Conservation (phyloP, 2,888 invertebrate genomes). For the Mesorhabditis spiculigera region DNA sequence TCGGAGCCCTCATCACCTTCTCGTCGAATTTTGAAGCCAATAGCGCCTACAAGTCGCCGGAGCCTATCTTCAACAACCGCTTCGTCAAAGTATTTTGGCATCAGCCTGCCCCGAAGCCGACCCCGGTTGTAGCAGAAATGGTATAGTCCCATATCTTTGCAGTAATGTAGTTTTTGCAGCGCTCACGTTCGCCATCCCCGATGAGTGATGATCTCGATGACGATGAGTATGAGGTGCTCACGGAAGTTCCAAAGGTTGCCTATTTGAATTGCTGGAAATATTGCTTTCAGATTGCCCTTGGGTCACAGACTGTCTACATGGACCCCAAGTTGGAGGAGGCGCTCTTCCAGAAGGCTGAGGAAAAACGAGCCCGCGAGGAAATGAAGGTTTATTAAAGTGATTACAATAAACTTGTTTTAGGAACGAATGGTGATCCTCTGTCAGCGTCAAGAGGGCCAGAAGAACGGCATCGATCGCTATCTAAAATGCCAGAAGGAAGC, state of each 20-base stretch:
- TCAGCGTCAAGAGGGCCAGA: constrained; percentile 79
- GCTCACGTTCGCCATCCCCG: too few relatives aligned
- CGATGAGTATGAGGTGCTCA: too few relatives aligned
- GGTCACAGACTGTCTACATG: constrained; percentile 28
- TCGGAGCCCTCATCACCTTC: constrained; percentile 89
- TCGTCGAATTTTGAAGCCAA: constrained; percentile 84
- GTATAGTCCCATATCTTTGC: too few relatives aligned
- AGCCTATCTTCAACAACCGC: constrained; percentile 93
- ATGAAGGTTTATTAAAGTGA: too few relatives aligned
- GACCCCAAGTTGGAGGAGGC: constrained; percentile 21
- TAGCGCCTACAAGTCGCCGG: constrained; percentile 88
- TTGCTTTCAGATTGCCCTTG: not conserved
- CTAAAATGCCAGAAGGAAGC: constrained; percentile 76
- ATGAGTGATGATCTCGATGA: too few relatives aligned
- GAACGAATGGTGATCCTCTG: constrained; percentile 13
- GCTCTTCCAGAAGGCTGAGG: constrained; percentile 12
- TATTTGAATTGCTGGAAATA: too few relatives aligned
- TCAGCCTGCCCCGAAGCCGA: constrained; percentile 5
- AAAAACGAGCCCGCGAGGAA: not conserved
- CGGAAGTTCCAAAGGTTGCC: too few relatives aligned
- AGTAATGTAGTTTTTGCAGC: too few relatives aligned
- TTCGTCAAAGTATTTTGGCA: constrained; percentile 78
- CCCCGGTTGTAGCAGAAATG: too few relatives aligned
- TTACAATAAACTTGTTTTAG: not conserved
- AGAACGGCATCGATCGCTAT: too few relatives aligned